Evolutionary conservation across 2,113 vertebrate genomes (phyloP), one percentile per base, ranked within the genome.

Genomic region (Gyps fulvus): DNA sequence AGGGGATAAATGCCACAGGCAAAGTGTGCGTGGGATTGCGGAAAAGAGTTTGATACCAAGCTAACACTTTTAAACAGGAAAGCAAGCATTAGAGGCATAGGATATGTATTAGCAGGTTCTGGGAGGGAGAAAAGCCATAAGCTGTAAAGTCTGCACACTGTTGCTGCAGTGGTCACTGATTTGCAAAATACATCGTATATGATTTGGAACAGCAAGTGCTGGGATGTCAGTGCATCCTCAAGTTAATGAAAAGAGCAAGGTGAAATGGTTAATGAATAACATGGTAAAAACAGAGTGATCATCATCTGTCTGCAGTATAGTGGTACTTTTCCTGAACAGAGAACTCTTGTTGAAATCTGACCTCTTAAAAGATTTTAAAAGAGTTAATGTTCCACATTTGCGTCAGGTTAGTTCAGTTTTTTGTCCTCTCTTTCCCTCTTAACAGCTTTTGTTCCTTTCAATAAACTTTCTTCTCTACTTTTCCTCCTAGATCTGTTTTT

Each of bases 251-350:
- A 77, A 77, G 66, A 94, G 63, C 94, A 83, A 95, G 94, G 94
- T 95, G 95, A 96, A 88, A 29, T 4, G 1, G 94, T 97, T 96
- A 97, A 97, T 96, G 74, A 91, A 6, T 97, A 90, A 96, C 91
- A 31, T 18, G 67, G 78, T 22, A 88, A 94, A 96, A 93, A 31
- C 87, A 81, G 34, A 25, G 59, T 62, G 84, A 59, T 87, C 38
- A 10, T 94, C 70, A 70, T 43, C 66, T 83, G 22, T 17, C 71
- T 80, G 69, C 87, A 63, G 45, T 18, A 49, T n/a, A 20, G 43
- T 87, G 84, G 45, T 85, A 58, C 94, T 95, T 76, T 94, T 95
- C 70, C 91, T 97, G 93, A 96, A 93, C 94, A 96, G 93, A 91
- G 82, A 70, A 40, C 81, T 87, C 78, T 83, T 95, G 94, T 95